These are phyloP conservation scores for Stegodyphus dumicola DNA, from an alignment of 1,140 invertebrate species.

Conservation along the genomic window DNA sequence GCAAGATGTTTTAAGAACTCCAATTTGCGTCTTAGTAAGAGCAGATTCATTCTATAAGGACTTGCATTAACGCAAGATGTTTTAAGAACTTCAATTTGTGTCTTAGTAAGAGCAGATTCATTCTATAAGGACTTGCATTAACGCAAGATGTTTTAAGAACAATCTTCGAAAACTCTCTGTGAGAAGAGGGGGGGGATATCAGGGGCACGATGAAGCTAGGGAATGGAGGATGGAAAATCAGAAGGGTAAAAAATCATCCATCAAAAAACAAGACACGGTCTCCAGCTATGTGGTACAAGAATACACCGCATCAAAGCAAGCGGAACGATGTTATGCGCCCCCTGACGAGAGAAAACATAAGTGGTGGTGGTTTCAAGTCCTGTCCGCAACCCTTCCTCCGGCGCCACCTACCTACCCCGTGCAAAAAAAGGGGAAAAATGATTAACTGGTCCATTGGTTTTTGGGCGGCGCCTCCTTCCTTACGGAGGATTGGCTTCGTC, in stretches of 20 bases:
- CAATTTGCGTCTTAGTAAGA: too few relatives aligned
- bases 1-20: too few relatives aligned
- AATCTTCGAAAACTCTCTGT: too few relatives aligned
- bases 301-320: slow-evolving; percentile 27
- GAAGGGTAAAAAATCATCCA: slow-evolving; percentile 16
- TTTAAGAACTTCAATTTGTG: too few relatives aligned
- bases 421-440: slow-evolving; percentile 21
- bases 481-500: slow-evolving; percentile 26
- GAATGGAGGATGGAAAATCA: not conserved
- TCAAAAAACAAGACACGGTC: slow-evolving; percentile 23
- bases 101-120: too few relatives aligned
- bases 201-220: too few relatives aligned
- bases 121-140: too few relatives aligned
- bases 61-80: too few relatives aligned
- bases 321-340: slow-evolving; percentile 35
- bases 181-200: too few relatives aligned
- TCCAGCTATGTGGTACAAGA: slow-evolving; percentile 24
- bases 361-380: slow-evolving; percentile 35
- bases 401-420: not conserved
- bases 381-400: slow-evolving; percentile 23
- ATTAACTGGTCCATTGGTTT: slow-evolving; percentile 54
- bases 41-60: too few relatives aligned
- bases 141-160: too few relatives aligned
- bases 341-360: not conserved
- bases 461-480: slow-evolving; percentile 21